A percentile compares a stretch with the other conserved stretches of the same genome.
These are phyloP conservation scores for Hucho hucho DNA, from an alignment of 2,113 vertebrate species.

Conservation along the genomic window DNA sequence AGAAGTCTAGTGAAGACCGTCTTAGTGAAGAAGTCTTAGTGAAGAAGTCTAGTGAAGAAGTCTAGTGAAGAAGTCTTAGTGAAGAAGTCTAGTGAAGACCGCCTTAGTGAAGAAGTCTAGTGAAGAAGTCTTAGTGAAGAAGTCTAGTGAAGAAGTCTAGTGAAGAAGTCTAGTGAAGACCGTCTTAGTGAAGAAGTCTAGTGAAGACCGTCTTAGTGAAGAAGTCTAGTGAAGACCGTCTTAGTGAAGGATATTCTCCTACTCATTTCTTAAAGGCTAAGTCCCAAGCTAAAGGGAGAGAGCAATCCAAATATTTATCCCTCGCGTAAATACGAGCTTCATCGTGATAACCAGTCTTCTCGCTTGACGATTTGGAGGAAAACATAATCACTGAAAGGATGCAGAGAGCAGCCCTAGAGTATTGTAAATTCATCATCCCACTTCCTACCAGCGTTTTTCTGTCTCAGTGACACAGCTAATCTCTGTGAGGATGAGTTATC, in stretches of 20 bases:
- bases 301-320: constrained; percentile 9
- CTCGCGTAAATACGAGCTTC: neutral
- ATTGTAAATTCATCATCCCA: neutral
- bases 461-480: constrained; percentile 2
- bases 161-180: too few relatives aligned
- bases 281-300: neutral
- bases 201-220: too few relatives aligned
- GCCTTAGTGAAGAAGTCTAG: too few relatives aligned
- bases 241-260: neutral
- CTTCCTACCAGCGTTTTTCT: neutral
- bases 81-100: too few relatives aligned
- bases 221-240: too few relatives aligned
- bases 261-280: neutral
- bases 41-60: neutral
- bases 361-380: constrained; percentile 1
- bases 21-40: neutral
- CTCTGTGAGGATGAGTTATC: neutral
- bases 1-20: too few relatives aligned
- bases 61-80: too few relatives aligned
- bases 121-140: too few relatives aligned
- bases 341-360: neutral
- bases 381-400: neutral
- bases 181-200: too few relatives aligned
- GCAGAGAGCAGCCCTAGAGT: neutral
- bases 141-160: too few relatives aligned